Conservation (phyloP, 2,113 vertebrate genomes). For the Tangachromis dhanisi region DNA sequence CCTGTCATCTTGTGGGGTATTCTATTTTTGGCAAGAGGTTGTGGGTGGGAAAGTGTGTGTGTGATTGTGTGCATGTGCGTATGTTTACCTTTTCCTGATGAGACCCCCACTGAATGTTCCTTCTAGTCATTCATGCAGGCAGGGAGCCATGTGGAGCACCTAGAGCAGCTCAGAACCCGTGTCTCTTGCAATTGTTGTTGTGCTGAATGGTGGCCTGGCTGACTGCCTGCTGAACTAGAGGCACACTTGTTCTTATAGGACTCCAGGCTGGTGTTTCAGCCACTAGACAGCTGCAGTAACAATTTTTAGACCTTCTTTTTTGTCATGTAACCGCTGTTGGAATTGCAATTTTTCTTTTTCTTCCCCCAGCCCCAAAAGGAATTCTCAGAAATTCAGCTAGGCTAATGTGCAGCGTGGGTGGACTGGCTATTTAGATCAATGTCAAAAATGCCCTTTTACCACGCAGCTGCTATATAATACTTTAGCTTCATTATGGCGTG, state of each 20-base stretch:
- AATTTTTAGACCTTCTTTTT: neutral
- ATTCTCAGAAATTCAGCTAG: neutral
- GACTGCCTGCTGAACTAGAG: slow-evolving; percentile 7
- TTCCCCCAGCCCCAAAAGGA: neutral
- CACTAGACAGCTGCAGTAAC: slow-evolving; percentile 6
- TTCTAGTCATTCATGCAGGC: slow-evolving; percentile 14
- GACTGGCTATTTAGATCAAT: neutral
- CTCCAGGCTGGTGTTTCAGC: neutral
- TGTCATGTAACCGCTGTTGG: neutral
- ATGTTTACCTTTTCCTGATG: slow-evolving; percentile 36
- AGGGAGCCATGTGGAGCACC: neutral
- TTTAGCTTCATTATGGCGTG: neutral
- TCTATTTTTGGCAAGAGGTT: slow-evolving; percentile 19
- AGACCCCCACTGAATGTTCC: slow-evolving; percentile 14
- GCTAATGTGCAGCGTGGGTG: neutral
- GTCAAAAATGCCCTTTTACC: neutral
- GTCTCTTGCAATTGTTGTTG: neutral
- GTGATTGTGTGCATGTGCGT: neutral
- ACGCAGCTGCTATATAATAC: neutral
- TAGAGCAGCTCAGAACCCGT: neutral
- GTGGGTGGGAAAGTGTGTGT: slow-evolving; percentile 3
- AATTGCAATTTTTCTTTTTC: neutral
- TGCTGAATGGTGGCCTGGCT: slow-evolving; percentile 5
- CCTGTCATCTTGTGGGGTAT: slow-evolving; percentile 4
- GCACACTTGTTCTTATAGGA: neutral